phyloP scores from a whole-genome alignment of 2,113 vertebrate species.

The Poecilia latipinna region DNA sequence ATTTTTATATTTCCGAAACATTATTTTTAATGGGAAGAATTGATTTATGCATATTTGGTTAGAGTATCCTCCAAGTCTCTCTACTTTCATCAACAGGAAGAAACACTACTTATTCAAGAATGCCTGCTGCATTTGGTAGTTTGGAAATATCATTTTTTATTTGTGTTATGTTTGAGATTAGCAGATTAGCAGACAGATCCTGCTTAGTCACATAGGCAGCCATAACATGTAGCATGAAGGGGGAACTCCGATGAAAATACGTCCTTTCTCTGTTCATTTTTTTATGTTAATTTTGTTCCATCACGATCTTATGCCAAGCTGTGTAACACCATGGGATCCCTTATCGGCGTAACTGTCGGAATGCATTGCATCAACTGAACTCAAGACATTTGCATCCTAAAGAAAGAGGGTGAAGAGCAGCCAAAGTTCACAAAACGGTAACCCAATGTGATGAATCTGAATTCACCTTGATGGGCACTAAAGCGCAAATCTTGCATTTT shows the following conservation, averaged over 20 bases:
- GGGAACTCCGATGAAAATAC: neutral
- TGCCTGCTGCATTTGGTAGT: neutral
- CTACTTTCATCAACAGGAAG: too few relatives aligned
- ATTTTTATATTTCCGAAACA: too few relatives aligned
- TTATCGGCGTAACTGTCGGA: neutral
- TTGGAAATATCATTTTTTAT: neutral
- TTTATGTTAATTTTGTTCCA: neutral
- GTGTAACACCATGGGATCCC: constrained; percentile 3
- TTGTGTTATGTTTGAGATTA: neutral
- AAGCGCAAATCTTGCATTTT: constrained; percentile 38
- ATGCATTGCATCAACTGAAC: constrained; percentile 4
- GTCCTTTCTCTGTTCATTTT: neutral
- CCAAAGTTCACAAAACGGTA: constrained; percentile 23
- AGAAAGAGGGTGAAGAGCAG: neutral
- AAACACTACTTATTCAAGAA: neutral
- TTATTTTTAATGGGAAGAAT: too few relatives aligned
- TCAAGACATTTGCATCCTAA: constrained; percentile 38
- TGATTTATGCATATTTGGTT: too few relatives aligned
- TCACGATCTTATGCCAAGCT: neutral
- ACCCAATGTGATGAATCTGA: constrained; percentile 37
- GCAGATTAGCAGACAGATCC: neutral
- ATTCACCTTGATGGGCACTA: constrained; percentile 27
- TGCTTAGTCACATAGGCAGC: neutral
- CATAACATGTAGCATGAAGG: neutral
- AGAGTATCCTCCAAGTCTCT: too few relatives aligned